These are phyloP conservation scores for Troilus luridus DNA, from an alignment of 2,888 invertebrate species.

Conservation along the genomic window DNA sequence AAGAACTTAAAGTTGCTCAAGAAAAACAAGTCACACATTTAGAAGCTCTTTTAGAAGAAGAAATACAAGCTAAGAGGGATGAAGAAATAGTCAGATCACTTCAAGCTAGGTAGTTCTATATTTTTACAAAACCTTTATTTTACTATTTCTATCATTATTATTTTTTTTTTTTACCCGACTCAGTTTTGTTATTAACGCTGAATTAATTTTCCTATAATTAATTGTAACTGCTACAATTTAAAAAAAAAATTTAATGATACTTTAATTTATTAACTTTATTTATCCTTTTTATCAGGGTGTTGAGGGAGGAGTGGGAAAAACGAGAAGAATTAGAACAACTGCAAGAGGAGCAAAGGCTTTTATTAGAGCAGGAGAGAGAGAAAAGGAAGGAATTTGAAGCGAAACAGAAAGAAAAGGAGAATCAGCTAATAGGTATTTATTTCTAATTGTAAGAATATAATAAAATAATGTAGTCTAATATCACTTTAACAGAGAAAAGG, in stretches of 20 bases:
- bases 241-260: no score
- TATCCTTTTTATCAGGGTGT: constrained; percentile 71
- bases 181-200: no score
- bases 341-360: constrained; percentile 82
- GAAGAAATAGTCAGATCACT: constrained; percentile 80
- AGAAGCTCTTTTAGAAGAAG: constrained; percentile 82
- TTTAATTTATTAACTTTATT: no score
- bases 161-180: no score
- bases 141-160: no score
- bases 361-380: constrained; percentile 81
- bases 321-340: constrained; percentile 84
- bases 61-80: constrained; percentile 86
- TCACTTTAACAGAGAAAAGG: neutral
- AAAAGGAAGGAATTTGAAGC: constrained; percentile 83
- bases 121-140: neutral
- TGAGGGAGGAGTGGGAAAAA: constrained; percentile 88
- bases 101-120: constrained; percentile 67
- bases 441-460: no score
- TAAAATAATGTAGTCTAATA: neutral
- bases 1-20: constrained; percentile 75
- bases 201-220: no score
- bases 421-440: constrained; percentile 76
- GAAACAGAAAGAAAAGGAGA: constrained; percentile 80
- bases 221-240: no score
- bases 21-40: constrained; percentile 71